phyloP scores from a whole-genome alignment of 2,888 invertebrate species.

The Ormyrus thymus region DNA sequence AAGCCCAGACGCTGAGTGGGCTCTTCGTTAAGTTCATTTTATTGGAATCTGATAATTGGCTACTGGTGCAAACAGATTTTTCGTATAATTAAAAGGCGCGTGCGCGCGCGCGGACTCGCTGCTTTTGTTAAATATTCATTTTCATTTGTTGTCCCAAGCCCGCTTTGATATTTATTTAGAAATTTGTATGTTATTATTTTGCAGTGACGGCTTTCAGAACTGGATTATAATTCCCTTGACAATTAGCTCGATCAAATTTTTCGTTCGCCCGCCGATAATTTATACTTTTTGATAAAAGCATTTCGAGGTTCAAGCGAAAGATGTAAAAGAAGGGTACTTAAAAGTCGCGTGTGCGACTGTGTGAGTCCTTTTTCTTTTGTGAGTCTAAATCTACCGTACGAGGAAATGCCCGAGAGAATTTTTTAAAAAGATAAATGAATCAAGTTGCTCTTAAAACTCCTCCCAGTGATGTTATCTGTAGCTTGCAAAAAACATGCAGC shows the following conservation, averaged over 20 bases:
- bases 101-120: not conserved
- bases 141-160: too few species aligned
- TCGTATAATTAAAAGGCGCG: slow-evolving; percentile 16
- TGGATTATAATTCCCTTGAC: too few species aligned
- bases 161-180: too few species aligned
- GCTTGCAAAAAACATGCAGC: slow-evolving; percentile 35
- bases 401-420: slow-evolving; percentile 17
- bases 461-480: slow-evolving; percentile 12
- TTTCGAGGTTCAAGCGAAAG: not conserved
- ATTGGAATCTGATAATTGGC: slow-evolving; percentile 28
- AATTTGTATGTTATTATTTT: not conserved
- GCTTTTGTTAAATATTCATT: too few species aligned
- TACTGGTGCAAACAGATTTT: slow-evolving; percentile 5
- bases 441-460: slow-evolving; percentile 22
- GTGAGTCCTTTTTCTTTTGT: slow-evolving; percentile 25
- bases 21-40: slow-evolving; percentile 10
- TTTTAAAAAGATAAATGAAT: slow-evolving; percentile 23
- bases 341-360: not conserved
- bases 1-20: not conserved
- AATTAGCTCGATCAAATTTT: too few species aligned
- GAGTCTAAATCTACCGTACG: not conserved
- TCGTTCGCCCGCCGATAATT: not conserved
- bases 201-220: too few species aligned
- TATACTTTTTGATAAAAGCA: not conserved
- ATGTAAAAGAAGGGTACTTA: not conserved